Conservation (phyloP, 2,797 vertebrate species). For the Paguma larvata region DNA sequence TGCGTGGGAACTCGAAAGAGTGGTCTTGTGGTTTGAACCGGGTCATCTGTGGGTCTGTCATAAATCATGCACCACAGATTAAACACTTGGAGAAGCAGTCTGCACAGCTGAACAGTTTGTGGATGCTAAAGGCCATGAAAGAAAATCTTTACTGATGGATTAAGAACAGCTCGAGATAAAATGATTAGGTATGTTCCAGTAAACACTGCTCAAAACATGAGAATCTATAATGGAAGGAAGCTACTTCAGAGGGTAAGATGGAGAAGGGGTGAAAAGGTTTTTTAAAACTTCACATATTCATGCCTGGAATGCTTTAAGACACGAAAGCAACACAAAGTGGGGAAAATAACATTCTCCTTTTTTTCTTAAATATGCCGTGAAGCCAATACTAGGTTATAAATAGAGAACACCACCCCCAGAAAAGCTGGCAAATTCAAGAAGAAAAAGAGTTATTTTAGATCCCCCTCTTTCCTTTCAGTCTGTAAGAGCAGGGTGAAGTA, state of each 20-base stretch:
- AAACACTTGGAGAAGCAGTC: not conserved
- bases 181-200: not conserved
- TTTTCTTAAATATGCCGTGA: constrained; percentile 71
- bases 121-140: not conserved
- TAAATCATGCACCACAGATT: not conserved
- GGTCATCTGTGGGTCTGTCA: not conserved
- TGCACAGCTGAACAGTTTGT: not conserved
- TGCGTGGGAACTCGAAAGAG: not conserved
- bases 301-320: constrained; percentile 71
- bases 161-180: constrained; percentile 34
- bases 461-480: not conserved
- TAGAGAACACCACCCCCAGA: constrained; percentile 69
- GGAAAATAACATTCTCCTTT: constrained; percentile 77
- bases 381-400: constrained; percentile 78
- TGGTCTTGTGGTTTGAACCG: not conserved
- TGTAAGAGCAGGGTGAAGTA: constrained; percentile 25
- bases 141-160: not conserved
- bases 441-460: constrained; percentile 62
- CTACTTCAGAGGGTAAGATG: not conserved
- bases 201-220: not conserved
- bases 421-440: constrained; percentile 54
- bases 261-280: constrained; percentile 44
- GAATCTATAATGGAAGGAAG: not conserved
- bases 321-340: constrained; percentile 75
- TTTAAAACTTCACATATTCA: constrained; percentile 55